Conservation (phyloP, 2,888 invertebrate genomes). For the Lasioglossum calceatum region DNA sequence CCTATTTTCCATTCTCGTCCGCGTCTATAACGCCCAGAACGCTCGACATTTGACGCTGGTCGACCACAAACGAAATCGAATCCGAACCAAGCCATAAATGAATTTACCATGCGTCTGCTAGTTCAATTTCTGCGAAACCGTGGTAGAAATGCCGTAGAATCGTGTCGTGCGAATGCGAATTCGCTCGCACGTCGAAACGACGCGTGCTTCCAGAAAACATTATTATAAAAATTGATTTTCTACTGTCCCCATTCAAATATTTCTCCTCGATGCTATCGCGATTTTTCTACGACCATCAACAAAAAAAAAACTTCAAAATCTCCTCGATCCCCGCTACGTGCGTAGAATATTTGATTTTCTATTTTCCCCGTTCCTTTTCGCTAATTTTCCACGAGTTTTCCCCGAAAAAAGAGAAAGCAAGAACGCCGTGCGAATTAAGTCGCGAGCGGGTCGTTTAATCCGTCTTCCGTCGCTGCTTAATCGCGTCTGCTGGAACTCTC, state of each 20-base stretch:
- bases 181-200: background rate
- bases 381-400: constrained; percentile 42
- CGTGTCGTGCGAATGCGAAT: background rate
- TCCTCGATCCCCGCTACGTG: background rate
- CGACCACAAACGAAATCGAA: constrained; percentile 34
- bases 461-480: constrained; percentile 10
- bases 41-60: background rate
- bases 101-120: constrained; percentile 30
- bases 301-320: background rate
- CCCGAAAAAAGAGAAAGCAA: background rate
- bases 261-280: background rate
- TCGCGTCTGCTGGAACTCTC: background rate
- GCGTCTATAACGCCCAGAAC: background rate
- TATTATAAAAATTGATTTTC: background rate
- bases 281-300: background rate
- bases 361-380: background rate
- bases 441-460: constrained; percentile 7
- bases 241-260: background rate
- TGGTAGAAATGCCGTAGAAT: background rate
- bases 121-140: constrained; percentile 7
- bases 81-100: constrained; percentile 24
- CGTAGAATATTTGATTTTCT: background rate
- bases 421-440: constrained; percentile 14
- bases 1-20: background rate
- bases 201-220: background rate